Percentiles rank a stretch among this genome's conserved stretches.
Conservation (phyloP, 2,113 vertebrate species). For the Eleginops maclovinus region DNA sequence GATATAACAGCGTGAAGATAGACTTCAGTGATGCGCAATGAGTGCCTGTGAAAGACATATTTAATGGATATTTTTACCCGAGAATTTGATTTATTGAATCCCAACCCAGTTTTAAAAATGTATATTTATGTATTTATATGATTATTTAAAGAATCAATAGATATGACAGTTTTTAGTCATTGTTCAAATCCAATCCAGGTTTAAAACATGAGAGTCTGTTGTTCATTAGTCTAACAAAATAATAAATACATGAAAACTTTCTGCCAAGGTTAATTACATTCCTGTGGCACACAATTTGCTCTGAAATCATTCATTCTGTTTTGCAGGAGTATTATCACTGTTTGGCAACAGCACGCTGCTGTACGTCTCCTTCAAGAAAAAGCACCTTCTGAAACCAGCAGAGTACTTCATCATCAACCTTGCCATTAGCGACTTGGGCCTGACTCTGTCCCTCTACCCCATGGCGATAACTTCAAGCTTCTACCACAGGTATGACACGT, state of each 20-base stretch:
- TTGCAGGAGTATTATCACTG: conserved; percentile 83
- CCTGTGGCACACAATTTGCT: background rate
- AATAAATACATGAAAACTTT: no score
- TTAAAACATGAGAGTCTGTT: no score
- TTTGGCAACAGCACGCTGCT: conserved; percentile 84
- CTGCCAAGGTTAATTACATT: background rate
- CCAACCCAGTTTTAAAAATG: no score
- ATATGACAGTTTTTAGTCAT: background rate
- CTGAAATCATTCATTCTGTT: conserved; percentile 9
- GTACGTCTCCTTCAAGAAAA: conserved; percentile 85
- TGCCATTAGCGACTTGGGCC: conserved; percentile 85
- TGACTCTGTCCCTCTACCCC: conserved; percentile 86
- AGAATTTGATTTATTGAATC: no score
- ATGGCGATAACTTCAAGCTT: conserved; percentile 86
- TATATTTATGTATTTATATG: no score
- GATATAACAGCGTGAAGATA: no score
- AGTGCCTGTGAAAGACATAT: no score
- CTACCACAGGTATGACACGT: conserved; percentile 82
- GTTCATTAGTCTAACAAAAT: no score
- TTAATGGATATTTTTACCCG: no score
- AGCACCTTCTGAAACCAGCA: conserved; percentile 84
- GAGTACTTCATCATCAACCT: conserved; percentile 88
- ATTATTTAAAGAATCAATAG: background rate
- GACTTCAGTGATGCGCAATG: no score
- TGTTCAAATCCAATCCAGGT: no score